Evolutionary conservation across 2,113 vertebrate species (phyloP), one percentile per base, ranked within the genome.

Genomic region (Drymodes brunneopygia): DNA sequence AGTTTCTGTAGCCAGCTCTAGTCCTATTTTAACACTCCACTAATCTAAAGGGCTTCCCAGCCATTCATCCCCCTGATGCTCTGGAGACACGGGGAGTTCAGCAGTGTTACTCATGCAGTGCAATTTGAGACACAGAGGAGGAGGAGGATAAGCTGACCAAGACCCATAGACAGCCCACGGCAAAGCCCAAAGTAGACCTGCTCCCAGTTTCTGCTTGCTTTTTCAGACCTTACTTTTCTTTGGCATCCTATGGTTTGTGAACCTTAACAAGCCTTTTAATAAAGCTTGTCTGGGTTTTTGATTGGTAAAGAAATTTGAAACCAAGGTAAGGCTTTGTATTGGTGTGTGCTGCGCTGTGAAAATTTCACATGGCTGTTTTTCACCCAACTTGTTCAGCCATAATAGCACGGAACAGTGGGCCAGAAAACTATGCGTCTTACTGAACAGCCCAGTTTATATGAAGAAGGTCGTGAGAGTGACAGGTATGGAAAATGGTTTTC

Each of bases 221-320:
- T 73, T 95, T 74, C 56, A 95, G 87, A 90, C 38, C 56, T 94
- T 84, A 86, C 72, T 78, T 97, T 94, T 90, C 90, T 71, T 94
- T 96, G 87, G 85, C 48, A 95, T 93, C 80, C 72, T 93, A 90
- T 10, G 36, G 90, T 86, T 94, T 27, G 5, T 81, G 72, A 93
- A 92, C 87, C 88, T 88, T 90, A 92, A 90, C 67, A 90, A 96
- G 78, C 72, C 82, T 95, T 93, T 93, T 82, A 94, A 24, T 81
- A 81, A 81, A 92, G 67, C 80, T 92, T 93, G 82, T 83, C 93
- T 96, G 92, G 69, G 80, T 83, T 93, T 94, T 84, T 72, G 86
- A 79, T 93, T 72, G 69, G 80, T 90, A 42, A 78, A 93, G 92
- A 95, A 93, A 96, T 81, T 56, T 90, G 92, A 97, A 94, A 90